A percentile compares a stretch with the other conserved stretches of the same genome.
Conservation (phyloP, 2,113 vertebrate species). For the Sylvicapra grimmia region DNA sequence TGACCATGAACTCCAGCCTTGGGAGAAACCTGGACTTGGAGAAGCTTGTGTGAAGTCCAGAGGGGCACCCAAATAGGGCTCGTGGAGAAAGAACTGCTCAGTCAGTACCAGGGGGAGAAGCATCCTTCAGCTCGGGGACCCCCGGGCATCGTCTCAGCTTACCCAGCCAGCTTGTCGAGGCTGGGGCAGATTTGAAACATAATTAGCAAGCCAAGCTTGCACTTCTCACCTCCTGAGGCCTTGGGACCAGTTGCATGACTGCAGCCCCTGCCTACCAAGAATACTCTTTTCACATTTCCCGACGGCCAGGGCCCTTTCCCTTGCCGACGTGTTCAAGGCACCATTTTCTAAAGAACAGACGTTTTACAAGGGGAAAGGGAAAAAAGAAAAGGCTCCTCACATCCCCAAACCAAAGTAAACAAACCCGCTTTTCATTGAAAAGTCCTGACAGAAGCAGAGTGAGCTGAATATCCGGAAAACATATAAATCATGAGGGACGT, state of each 20-base stretch:
- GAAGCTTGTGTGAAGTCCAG: background rate
- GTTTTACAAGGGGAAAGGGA: conserved; percentile 61
- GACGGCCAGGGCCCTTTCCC: conserved; percentile 21
- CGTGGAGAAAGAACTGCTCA: fast-evolving
- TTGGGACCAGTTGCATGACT: background rate
- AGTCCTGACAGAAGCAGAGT: conserved; percentile 15
- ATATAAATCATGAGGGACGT: conserved; percentile 60
- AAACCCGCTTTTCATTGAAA: conserved; percentile 59
- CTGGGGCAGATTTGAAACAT: background rate
- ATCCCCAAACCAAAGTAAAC: conserved; percentile 61
- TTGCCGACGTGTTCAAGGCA: conserved; percentile 61
- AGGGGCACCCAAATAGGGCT: fast-evolving
- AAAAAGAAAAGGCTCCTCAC: background rate
- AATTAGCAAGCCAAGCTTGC: conserved; percentile 34
- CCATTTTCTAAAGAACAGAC: conserved; percentile 52
- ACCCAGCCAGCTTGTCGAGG: background rate
- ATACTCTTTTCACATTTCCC: conserved; percentile 24
- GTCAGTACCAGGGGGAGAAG: background rate
- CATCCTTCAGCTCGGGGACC: background rate
- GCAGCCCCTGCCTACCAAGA: background rate
- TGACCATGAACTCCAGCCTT: background rate
- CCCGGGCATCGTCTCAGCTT: background rate
- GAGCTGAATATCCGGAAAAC: conserved; percentile 67
- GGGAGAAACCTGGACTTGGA: background rate
- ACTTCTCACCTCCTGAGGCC: background rate